These are phyloP conservation scores for Tragelaphus buxtoni DNA, from an alignment of 2,113 vertebrate genomes.

Conservation along the genomic window DNA sequence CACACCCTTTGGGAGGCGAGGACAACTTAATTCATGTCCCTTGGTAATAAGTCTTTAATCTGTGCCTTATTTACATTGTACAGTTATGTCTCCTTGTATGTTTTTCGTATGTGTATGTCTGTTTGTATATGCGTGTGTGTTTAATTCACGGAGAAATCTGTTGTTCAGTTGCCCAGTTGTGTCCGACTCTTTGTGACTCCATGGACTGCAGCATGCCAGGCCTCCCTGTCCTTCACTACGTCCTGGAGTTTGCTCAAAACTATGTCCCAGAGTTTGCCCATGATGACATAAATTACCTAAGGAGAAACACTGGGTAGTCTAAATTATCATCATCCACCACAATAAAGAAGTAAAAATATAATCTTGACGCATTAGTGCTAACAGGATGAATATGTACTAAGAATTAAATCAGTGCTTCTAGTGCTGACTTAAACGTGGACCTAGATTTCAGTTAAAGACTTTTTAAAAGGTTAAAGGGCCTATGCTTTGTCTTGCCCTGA, in stretches of 20 bases:
- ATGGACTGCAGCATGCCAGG: background rate
- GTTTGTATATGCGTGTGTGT: background rate
- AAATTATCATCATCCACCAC: background rate
- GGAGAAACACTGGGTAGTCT: background rate
- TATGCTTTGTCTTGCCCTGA: slow-evolving; percentile 26
- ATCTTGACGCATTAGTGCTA: background rate
- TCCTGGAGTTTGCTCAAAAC: background rate
- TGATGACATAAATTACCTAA: background rate
- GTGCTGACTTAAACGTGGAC: background rate
- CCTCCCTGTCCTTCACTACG: background rate
- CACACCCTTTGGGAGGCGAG: background rate
- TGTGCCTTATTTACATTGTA: background rate
- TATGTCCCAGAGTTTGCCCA: background rate
- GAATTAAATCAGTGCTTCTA: background rate
- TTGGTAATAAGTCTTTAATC: background rate
- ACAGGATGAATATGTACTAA: background rate
- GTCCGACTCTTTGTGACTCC: background rate
- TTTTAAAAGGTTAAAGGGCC: background rate
- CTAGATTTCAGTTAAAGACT: background rate
- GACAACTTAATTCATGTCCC: background rate
- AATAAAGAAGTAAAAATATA: background rate
- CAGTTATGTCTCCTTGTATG: background rate
- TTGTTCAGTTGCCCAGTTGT: background rate
- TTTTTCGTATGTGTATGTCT: background rate
- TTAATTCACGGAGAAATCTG: background rate